A percentile compares a stretch with the other conserved stretches of the same genome.
Conservation (phyloP, 2,797 vertebrate genomes). For the Rallus crepitans region DNA sequence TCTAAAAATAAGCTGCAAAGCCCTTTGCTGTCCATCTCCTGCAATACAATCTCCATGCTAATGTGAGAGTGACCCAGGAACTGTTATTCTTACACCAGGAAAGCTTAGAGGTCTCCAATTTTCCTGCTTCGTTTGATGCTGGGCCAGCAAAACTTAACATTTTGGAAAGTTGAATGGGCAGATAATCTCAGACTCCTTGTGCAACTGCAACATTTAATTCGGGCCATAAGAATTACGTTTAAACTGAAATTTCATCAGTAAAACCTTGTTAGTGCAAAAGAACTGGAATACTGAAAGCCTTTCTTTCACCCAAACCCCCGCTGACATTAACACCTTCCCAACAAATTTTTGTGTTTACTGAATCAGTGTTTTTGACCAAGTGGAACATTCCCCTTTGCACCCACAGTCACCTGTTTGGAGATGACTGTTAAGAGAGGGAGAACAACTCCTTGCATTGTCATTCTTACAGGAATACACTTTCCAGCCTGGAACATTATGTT, state of each 20-base stretch:
- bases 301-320: neutral
- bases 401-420: neutral
- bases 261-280: neutral
- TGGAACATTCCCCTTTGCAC: neutral
- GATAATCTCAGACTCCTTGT: neutral
- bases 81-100: neutral
- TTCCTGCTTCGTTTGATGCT: neutral
- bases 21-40: neutral
- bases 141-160: neutral
- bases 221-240: neutral
- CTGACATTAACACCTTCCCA: fast-evolving
- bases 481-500: neutral
- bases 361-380: neutral
- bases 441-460: fast-evolving
- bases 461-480: neutral
- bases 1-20: neutral
- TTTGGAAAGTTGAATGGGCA: neutral
- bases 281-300: neutral
- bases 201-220: neutral
- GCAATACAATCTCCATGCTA: neutral
- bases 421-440: neutral
- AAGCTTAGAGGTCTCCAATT: neutral
- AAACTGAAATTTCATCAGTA: neutral
- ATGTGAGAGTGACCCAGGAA: neutral
- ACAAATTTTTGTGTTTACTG: neutral